These are phyloP conservation scores for Drosophila melanosoma DNA, from an alignment of 2,888 invertebrate species.

Conservation along the genomic window DNA sequence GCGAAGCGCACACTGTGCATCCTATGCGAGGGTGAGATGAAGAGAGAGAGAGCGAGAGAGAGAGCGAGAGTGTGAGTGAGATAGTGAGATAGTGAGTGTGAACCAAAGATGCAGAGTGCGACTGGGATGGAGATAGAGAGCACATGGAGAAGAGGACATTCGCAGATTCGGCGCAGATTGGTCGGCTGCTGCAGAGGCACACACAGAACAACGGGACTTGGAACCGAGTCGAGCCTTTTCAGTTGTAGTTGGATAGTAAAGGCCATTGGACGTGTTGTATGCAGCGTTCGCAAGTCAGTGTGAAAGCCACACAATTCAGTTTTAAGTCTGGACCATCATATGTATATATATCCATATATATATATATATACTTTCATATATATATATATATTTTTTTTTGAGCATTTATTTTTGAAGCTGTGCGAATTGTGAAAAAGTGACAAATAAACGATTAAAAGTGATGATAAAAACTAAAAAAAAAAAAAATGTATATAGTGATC, in stretches of 20 bases:
- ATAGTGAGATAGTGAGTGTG: background rate
- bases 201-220: conserved; percentile 31
- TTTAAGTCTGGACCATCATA: conserved; percentile 25
- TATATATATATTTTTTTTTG: conserved; percentile 7
- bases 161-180: conserved; percentile 60
- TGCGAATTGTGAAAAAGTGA: conserved; percentile 15
- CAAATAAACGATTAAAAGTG: conserved; percentile 15
- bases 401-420: conserved; percentile 19
- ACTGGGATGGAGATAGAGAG: conserved; percentile 21
- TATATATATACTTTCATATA: background rate
- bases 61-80: conserved; percentile 8
- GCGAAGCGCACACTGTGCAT: conserved; percentile 13
- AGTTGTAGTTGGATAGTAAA: conserved; percentile 85
- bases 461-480: background rate
- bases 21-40: conserved; percentile 5
- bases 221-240: conserved; percentile 71
- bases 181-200: conserved; percentile 59
- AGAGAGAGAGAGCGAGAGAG: background rate
- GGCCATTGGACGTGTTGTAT: conserved; percentile 81
- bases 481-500: background rate
- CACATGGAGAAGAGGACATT: conserved; percentile 4
- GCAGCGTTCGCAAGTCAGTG: conserved; percentile 66
- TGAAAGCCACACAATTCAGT: conserved; percentile 22
- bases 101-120: conserved; percentile 4
- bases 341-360: background rate